phyloP scores from a whole-genome alignment of 2,888 invertebrate genomes.

The Tenthredo scrophulariae region DNA sequence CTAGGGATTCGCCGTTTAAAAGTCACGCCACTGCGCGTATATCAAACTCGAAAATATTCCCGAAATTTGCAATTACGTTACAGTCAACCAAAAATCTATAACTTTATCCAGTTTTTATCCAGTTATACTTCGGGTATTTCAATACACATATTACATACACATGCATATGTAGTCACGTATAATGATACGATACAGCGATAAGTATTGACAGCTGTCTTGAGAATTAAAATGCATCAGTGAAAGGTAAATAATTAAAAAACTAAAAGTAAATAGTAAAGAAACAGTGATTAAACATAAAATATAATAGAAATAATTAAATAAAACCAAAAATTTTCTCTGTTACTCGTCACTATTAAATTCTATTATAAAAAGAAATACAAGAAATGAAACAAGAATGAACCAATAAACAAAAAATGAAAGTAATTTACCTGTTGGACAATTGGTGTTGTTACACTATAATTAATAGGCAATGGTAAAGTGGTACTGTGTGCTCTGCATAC shows the following conservation, averaged over 20 bases:
- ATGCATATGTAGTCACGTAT: neutral
- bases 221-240: neutral
- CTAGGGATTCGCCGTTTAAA: neutral
- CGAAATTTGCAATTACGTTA: neutral
- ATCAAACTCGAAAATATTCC: neutral
- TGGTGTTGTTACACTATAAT: slow-evolving; percentile 44
- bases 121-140: neutral
- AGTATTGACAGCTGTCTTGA: neutral
- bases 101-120: neutral
- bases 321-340: neutral
- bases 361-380: neutral
- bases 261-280: neutral
- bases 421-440: slow-evolving; percentile 43
- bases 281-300: slow-evolving; percentile 12
- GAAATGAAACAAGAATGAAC: neutral
- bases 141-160: neutral
- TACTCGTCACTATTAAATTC: slow-evolving; percentile 11
- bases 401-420: neutral
- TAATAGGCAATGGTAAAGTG: slow-evolving; percentile 34
- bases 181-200: neutral
- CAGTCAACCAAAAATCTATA: neutral
- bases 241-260: neutral
- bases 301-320: neutral
- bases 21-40: neutral
- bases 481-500: slow-evolving; percentile 5